These are phyloP conservation scores for Drosophila sturtevanti DNA, from an alignment of 1,140 invertebrate species.

Conservation along the genomic window DNA sequence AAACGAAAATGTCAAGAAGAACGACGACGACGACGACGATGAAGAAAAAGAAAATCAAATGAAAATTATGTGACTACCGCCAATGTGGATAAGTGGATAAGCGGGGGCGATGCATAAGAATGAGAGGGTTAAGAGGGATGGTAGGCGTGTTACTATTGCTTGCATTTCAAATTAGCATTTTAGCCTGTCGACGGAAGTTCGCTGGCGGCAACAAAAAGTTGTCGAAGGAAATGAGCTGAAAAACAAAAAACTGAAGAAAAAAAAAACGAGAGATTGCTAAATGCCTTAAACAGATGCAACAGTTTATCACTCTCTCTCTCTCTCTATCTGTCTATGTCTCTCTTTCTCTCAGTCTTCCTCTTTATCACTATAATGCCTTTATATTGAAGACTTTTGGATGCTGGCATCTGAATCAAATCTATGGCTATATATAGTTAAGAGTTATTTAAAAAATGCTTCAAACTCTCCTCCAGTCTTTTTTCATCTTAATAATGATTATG, in stretches of 20 bases:
- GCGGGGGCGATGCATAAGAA: not conserved
- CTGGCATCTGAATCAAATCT: too few relatives aligned
- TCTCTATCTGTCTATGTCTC: not conserved
- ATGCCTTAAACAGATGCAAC: slow-evolving; percentile 13
- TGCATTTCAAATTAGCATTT: slow-evolving; percentile 76
- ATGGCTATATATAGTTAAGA: too few relatives aligned
- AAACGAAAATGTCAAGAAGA: slow-evolving; percentile 74
- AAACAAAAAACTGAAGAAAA: not conserved
- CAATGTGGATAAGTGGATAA: not conserved
- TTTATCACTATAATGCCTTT: not conserved
- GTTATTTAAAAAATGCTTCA: too few relatives aligned
- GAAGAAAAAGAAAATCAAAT: slow-evolving; percentile 22
- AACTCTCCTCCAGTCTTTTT: too few relatives aligned
- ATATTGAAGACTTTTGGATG: too few relatives aligned
- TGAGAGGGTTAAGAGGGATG: not conserved
- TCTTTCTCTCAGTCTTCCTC: not conserved
- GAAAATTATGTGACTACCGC: slow-evolving; percentile 37
- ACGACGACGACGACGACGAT: slow-evolving; percentile 18
- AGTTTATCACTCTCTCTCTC: slow-evolving; percentile 6
- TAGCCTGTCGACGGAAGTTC: slow-evolving; percentile 62
- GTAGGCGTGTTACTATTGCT: slow-evolving; percentile 22
- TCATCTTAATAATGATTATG: too few relatives aligned
- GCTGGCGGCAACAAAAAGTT: slow-evolving; percentile 56
- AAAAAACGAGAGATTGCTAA: slow-evolving; percentile 1
- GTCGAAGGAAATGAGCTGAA: slow-evolving; percentile 66